Evolutionary conservation across 2,888 invertebrate species (phyloP).

Genomic region (Synanthedon myopaeformis): DNA sequence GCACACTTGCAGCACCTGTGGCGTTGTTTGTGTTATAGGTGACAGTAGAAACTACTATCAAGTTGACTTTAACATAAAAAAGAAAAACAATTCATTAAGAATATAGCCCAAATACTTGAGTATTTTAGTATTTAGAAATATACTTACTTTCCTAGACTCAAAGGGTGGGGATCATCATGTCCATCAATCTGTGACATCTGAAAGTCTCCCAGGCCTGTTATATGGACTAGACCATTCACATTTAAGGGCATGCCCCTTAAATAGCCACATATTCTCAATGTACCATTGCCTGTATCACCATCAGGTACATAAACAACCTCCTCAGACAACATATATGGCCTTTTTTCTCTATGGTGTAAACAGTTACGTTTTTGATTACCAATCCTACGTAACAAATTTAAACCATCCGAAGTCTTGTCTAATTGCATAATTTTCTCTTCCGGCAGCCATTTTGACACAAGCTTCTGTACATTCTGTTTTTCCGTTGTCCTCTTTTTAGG

Average conservation of each 20-base stretch:
- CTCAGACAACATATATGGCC: slow-evolving; percentile 89
- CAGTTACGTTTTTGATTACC: slow-evolving; percentile 85
- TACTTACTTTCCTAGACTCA: slow-evolving; percentile 60
- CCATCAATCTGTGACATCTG: slow-evolving; percentile 87
- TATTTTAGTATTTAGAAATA: too few relatives aligned
- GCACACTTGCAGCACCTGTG: too few relatives aligned
- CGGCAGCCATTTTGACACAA: slow-evolving; percentile 80
- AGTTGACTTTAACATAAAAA: too few relatives aligned
- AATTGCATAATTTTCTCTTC: slow-evolving; percentile 84
- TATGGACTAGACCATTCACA: slow-evolving; percentile 90
- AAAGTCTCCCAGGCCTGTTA: slow-evolving; percentile 93
- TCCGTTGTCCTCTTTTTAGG: slow-evolving; percentile 78
- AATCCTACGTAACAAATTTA: slow-evolving; percentile 76
- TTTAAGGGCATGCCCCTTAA: slow-evolving; percentile 85
- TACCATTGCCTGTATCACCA: slow-evolving; percentile 66
- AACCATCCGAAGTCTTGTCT: slow-evolving; percentile 80
- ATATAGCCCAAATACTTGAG: too few relatives aligned
- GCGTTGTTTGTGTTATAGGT: too few relatives aligned
- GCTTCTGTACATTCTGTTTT: slow-evolving; percentile 75
- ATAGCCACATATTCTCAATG: slow-evolving; percentile 87
- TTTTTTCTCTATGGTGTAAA: slow-evolving; percentile 78
- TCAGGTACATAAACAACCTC: slow-evolving; percentile 74
- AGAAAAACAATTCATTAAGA: too few relatives aligned
- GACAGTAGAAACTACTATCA: too few relatives aligned
- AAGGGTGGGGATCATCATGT: slow-evolving; percentile 76